Percentiles rank a stretch among this genome's conserved stretches.
phyloP scores from a whole-genome alignment of 2,888 invertebrate species.

The Mesorhabditis belari region DNA sequence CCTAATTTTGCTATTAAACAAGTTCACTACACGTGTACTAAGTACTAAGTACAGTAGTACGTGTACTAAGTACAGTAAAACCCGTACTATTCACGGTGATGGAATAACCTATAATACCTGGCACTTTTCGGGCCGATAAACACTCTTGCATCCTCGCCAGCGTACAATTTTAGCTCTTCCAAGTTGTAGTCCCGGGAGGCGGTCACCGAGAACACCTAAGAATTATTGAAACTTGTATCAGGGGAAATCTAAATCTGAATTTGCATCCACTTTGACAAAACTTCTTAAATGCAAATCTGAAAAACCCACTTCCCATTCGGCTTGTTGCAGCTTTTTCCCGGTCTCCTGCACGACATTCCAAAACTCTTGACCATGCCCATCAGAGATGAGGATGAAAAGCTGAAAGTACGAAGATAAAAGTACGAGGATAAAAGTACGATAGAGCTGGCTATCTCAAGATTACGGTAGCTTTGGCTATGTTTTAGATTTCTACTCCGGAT shows the following conservation, averaged over 20 bases:
- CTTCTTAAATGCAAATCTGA: not conserved
- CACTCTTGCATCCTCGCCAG: conserved; percentile 19
- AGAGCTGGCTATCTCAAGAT: not conserved
- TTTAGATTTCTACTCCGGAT: not conserved
- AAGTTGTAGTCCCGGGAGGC: conserved; percentile 24
- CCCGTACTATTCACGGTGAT: not conserved
- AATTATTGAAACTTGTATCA: conserved; percentile 9
- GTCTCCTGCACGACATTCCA: conserved; percentile 24
- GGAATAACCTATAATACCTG: conserved; percentile 1
- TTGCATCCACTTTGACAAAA: not conserved
- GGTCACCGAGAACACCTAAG: conserved; percentile 30
- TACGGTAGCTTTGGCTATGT: not conserved
- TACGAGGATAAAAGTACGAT: not conserved
- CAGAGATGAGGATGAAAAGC: conserved; percentile 32
- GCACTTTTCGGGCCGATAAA: conserved; percentile 25
- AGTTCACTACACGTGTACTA: too few species aligned
- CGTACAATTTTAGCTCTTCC: conserved; percentile 35
- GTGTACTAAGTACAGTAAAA: not conserved
- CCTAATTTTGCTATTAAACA: too few species aligned
- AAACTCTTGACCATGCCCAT: conserved; percentile 43
- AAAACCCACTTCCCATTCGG: not conserved
- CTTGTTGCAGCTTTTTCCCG: conserved; percentile 17
- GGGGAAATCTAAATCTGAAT: not conserved
- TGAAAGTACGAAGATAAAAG: conserved; percentile 3
- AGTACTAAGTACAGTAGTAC: not conserved